Evolutionary conservation across 2,113 vertebrate genomes (phyloP).

Genomic region (Nycticebus coucang): DNA sequence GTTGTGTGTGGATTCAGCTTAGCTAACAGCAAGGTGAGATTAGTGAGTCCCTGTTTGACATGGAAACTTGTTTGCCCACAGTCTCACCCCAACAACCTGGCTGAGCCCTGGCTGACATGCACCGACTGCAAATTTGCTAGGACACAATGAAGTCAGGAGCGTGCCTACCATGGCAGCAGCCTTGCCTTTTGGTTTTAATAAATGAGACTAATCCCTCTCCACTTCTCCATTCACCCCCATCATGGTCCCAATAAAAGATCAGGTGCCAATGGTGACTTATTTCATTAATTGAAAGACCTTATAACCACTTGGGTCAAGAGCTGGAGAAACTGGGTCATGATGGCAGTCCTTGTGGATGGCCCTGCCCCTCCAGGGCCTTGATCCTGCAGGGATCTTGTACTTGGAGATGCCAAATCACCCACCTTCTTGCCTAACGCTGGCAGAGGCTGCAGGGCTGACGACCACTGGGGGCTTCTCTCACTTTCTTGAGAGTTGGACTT

Average conservation of each 20-base stretch:
- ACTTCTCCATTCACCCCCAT: background rate
- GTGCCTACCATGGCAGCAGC: rapidly evolving
- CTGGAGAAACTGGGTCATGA: background rate
- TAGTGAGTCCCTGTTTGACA: rapidly evolving
- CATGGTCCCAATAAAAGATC: background rate
- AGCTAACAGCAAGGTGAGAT: background rate
- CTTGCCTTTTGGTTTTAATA: background rate
- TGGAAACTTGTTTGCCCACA: background rate
- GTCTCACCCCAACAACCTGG: background rate
- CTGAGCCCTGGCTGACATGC: background rate
- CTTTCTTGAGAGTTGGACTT: background rate
- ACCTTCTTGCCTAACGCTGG: background rate
- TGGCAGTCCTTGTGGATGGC: background rate
- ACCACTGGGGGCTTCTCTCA: rapidly evolving
- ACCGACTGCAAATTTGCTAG: background rate
- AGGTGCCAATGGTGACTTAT: rapidly evolving
- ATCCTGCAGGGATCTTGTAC: background rate
- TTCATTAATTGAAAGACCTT: background rate
- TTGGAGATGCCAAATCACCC: background rate
- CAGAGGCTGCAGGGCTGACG: background rate
- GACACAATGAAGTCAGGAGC: rapidly evolving
- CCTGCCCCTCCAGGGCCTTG: rapidly evolving
- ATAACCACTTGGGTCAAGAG: background rate
- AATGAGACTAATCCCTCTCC: background rate
- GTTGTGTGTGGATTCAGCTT: background rate